phyloP scores from a whole-genome alignment of 2,888 invertebrate species.

The Apantesis nais region DNA sequence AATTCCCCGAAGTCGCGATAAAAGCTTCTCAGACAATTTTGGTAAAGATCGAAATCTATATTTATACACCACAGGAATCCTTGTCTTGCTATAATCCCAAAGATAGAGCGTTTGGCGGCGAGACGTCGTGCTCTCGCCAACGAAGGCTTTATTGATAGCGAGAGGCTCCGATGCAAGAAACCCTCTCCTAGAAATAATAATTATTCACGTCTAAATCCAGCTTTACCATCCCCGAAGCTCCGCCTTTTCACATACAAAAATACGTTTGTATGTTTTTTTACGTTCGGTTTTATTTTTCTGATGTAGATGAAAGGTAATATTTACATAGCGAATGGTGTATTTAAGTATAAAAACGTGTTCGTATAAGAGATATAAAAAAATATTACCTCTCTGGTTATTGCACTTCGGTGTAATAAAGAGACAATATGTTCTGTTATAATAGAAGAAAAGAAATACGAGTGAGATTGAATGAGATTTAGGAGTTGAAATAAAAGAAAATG shows the following conservation, averaged over 20 bases:
- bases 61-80: conserved; percentile 67
- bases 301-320: conserved; percentile 47
- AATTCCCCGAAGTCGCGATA: conserved; percentile 54
- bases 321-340: conserved; percentile 38
- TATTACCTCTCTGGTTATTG: conserved; percentile 45
- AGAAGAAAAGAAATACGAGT: conserved; percentile 24
- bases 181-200: conserved; percentile 50
- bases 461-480: conserved; percentile 37
- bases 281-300: conserved; percentile 40
- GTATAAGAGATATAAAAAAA: conserved; percentile 48
- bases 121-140: conserved; percentile 44
- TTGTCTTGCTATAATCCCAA: conserved; percentile 67
- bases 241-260: conserved; percentile 36
- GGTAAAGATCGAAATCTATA: conserved; percentile 76
- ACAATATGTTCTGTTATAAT: conserved; percentile 37
- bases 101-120: conserved; percentile 70
- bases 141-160: conserved; percentile 61
- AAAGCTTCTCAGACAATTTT: conserved; percentile 68
- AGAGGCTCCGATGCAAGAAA: conserved; percentile 43
- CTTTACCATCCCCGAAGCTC: conserved; percentile 37
- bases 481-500: conserved; percentile 26
- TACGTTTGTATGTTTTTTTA: conserved; percentile 41
- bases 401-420: conserved; percentile 39
- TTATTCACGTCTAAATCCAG: conserved; percentile 56
- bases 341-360: conserved; percentile 51